Conservation (phyloP, 2,113 vertebrate genomes). For the Urocolius indicus region DNA sequence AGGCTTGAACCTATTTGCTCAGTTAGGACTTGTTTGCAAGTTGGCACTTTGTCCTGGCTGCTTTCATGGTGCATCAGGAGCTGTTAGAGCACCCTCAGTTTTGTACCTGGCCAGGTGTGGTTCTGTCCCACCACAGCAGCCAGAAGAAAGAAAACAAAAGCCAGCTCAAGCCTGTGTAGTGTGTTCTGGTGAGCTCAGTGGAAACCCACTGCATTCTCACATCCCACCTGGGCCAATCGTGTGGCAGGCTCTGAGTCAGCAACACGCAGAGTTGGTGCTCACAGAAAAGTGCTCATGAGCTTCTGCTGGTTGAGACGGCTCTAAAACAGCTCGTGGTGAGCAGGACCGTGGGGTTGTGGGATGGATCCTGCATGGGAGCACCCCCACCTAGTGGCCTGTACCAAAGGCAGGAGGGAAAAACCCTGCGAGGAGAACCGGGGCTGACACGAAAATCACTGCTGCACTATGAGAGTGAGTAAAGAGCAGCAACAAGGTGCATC, state of each 20-base stretch:
- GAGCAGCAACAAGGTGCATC: rapidly evolving
- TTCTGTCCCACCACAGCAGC: background rate
- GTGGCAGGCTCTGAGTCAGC: background rate
- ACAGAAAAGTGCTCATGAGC: rapidly evolving
- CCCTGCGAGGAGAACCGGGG: background rate
- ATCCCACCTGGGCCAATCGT: rapidly evolving
- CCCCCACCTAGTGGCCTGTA: constrained; percentile 45
- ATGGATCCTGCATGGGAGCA: background rate
- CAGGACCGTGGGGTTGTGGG: background rate
- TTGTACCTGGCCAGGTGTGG: rapidly evolving
- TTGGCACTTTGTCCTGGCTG: background rate
- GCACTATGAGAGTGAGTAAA: rapidly evolving
- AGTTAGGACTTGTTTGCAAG: background rate
- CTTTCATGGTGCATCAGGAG: rapidly evolving
- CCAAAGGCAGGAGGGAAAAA: background rate
- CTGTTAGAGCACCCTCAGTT: background rate
- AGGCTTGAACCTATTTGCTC: background rate
- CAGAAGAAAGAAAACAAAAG: background rate
- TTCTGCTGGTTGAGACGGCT: rapidly evolving
- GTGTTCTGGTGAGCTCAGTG: rapidly evolving
- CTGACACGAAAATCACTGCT: background rate
- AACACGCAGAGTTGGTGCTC: rapidly evolving
- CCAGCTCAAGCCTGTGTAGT: background rate
- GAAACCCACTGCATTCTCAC: rapidly evolving
- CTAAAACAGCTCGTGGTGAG: rapidly evolving